Base-by-base conservation (phyloP, 2,888 invertebrate species). In the Tetragonula carbonaria region DNA sequence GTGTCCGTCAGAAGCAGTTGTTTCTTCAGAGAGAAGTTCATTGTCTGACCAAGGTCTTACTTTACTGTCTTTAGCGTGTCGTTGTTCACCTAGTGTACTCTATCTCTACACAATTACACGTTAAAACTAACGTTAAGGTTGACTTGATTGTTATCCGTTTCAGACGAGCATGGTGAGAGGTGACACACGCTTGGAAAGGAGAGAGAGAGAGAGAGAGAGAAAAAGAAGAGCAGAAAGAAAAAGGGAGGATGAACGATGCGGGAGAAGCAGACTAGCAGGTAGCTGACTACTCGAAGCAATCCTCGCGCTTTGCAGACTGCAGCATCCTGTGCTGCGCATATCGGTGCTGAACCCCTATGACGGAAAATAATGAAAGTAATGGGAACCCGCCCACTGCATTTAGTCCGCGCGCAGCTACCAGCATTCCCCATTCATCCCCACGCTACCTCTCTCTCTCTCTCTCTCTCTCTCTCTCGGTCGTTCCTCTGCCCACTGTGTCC, bases 321-420 rank as follows among this genome's bases (percentile, higher is more conserved):
- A 16, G 73, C 55, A 65, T 57, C 59, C 83, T 53, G 33, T 59
- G 68, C 79, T 73, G 85, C 80, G 85, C 87, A 78, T 88, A 88
- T 88, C 87, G 86, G 86, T 84, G 72, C 90, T 91, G 90, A 91
- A 92, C 92, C 93, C 93, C 92, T 91, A 91, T 89, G 90, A 90
- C 89, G 90, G 92, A 92, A 93, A 93, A 93, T 93, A 94, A 93
- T 93, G 92, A 93, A 93, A 94, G 93, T 94, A 94, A 94, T 93
- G 92, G 93, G 93, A 93, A 94, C 94, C 93, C 94, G 94, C 94
- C 94, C 94, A 94, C 92, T 94, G 92, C 94, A 94, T 94, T 94
- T 94, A 93, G 91, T 65, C 79, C 73, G 83, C 73, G 84, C 82
- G 80, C 87, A 75, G 78, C 70, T 74, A 73, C 74, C 86, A 76